phyloP scores from a whole-genome alignment of 2,797 vertebrate species.

The Gambelia wislizenii region DNA sequence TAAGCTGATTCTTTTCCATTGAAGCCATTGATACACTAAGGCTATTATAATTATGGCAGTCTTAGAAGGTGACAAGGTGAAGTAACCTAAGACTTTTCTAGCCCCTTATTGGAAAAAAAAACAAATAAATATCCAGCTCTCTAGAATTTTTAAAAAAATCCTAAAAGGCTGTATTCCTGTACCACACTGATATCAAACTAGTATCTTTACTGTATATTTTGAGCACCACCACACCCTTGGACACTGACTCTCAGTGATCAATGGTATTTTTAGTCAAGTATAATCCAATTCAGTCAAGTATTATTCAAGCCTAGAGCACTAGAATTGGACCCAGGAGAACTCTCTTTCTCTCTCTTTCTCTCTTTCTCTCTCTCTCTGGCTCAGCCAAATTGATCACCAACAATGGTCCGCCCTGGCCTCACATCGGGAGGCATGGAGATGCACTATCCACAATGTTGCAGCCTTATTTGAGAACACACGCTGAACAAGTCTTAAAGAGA shows the following conservation, averaged over 20 bases:
- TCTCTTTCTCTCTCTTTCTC: no score
- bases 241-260: not conserved
- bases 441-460: no score
- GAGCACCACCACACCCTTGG: not conserved
- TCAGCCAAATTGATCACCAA: no score
- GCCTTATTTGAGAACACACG: no score
- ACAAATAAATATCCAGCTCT: not conserved
- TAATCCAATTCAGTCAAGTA: no score
- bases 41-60: not conserved
- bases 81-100: not conserved
- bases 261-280: not conserved
- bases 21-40: not conserved
- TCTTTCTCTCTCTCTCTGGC: no score
- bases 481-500: no score
- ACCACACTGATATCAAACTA: not conserved
- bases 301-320: no score
- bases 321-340: not conserved
- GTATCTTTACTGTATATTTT: not conserved
- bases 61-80: not conserved
- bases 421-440: no score
- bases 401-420: no score
- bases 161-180: not conserved
- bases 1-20: not conserved
- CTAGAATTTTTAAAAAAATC: not conserved
- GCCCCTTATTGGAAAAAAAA: not conserved